Percentiles rank a stretch among this genome's conserved stretches.
Conservation (phyloP, 2,797 vertebrate genomes). For the Scomberomorus guttatus region DNA sequence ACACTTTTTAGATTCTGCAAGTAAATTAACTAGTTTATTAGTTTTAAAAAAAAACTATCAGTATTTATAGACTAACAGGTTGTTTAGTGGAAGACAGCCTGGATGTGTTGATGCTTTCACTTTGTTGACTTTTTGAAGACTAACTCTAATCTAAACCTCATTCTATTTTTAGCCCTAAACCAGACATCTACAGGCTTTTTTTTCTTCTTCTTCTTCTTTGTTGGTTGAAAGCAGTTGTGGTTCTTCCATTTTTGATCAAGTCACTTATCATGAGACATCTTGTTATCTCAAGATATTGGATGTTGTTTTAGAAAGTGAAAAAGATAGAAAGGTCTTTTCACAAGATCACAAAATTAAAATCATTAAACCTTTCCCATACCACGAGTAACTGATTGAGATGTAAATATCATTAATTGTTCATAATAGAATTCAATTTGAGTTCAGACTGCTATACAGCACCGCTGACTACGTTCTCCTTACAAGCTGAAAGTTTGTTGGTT, state of each 20-base stretch:
- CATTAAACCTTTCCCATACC: not conserved
- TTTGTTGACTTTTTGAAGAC: slow-evolving; percentile 7
- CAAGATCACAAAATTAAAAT: not conserved
- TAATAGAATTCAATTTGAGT: not conserved
- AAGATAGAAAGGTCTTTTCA: too few species aligned
- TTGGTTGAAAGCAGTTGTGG: not conserved
- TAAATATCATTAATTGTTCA: not conserved
- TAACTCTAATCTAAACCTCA: slow-evolving; percentile 23
- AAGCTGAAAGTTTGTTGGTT: slow-evolving; percentile 21
- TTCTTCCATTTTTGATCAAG: slow-evolving; percentile 17
- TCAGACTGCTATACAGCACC: not conserved
- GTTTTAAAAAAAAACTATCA: not conserved
- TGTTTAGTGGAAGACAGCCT: not conserved
- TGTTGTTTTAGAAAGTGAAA: not conserved
- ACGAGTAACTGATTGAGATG: not conserved
- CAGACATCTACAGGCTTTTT: not conserved
- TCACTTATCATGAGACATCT: slow-evolving; percentile 4
- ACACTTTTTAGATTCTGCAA: not conserved
- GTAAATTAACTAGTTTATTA: slow-evolving; percentile 2
- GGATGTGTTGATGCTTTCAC: not conserved
- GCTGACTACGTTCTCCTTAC: not conserved
- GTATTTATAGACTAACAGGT: not conserved
- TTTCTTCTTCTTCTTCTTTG: not conserved
- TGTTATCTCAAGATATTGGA: not conserved
- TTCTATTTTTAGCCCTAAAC: slow-evolving; percentile 17